Percentiles rank a stretch among this genome's conserved stretches.
These are phyloP conservation scores for Strongylocentrotus purpuratus DNA, from an alignment of 35 echinoderm and acorn worm species.

Conservation along the genomic window DNA sequence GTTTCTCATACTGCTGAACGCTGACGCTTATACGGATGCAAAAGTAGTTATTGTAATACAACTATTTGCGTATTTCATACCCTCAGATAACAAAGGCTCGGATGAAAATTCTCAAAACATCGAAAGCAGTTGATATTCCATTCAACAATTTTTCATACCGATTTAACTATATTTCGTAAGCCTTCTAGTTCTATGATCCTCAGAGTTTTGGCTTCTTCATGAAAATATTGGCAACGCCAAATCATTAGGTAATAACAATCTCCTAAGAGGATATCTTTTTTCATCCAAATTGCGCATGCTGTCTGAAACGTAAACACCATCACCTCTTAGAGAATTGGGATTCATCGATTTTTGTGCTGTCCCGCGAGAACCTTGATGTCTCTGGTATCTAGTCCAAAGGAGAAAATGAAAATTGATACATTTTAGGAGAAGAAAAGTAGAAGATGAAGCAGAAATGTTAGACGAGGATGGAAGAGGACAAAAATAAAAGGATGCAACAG, in stretches of 20 bases:
- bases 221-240: neutral
- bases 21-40: too few relatives aligned
- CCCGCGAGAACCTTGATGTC: neutral
- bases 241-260: neutral
- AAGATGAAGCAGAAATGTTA: neutral
- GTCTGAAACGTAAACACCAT: neutral
- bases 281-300: neutral
- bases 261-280: neutral
- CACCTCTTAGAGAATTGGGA: neutral
- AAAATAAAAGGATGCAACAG: neutral
- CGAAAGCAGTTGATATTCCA: too few relatives aligned
- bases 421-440: neutral
- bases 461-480: neutral
- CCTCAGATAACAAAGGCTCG: too few relatives aligned
- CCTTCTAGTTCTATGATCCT: too few relatives aligned
- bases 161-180: too few relatives aligned
- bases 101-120: too few relatives aligned
- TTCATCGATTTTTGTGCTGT: constrained; percentile 3
- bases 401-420: neutral
- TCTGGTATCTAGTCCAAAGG: neutral
- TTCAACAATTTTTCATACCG: too few relatives aligned
- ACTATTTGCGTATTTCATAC: too few relatives aligned
- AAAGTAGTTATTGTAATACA: too few relatives aligned
- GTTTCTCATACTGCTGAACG: too few relatives aligned
- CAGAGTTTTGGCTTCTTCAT: neutral